Conservation (phyloP, 2,797 vertebrate species). For the Neosalanx taihuensis region DNA sequence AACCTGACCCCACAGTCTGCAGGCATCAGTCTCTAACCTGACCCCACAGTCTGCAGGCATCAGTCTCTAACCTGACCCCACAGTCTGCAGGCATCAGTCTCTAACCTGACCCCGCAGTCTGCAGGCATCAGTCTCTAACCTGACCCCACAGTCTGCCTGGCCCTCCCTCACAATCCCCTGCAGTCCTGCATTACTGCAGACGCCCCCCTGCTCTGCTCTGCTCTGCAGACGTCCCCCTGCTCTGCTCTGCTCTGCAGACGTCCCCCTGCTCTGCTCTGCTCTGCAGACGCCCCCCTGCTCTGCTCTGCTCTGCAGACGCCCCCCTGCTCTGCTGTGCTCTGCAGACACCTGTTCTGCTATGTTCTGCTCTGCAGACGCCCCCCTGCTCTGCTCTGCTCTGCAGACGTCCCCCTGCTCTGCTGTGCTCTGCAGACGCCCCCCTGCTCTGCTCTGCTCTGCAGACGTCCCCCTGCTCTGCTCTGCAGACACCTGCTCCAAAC, state of each 20-base stretch:
- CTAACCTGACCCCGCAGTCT: constrained; percentile 36
- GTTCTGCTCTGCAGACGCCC: neutral
- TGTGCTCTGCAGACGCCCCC: constrained; percentile 21
- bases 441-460: constrained; percentile 37
- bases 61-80: constrained; percentile 32
- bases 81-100: constrained; percentile 46
- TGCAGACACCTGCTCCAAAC: neutral
- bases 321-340: constrained; percentile 28
- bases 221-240: no score
- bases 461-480: constrained; percentile 33
- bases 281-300: constrained; percentile 21
- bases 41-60: constrained; percentile 41
- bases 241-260: no score
- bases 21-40: constrained; percentile 23
- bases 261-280: no score
- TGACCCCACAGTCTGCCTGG: constrained; percentile 49
- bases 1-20: constrained; percentile 47
- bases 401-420: constrained; percentile 35
- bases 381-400: constrained; percentile 4
- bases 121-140: constrained; percentile 33
- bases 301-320: neutral
- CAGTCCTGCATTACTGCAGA: no score
- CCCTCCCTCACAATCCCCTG: constrained; percentile 38
- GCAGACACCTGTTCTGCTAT: constrained; percentile 63
- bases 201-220: constrained; percentile 41